These are phyloP conservation scores for Ptiloglossa arizonensis DNA, from an alignment of 1,140 invertebrate genomes.

Conservation along the genomic window DNA sequence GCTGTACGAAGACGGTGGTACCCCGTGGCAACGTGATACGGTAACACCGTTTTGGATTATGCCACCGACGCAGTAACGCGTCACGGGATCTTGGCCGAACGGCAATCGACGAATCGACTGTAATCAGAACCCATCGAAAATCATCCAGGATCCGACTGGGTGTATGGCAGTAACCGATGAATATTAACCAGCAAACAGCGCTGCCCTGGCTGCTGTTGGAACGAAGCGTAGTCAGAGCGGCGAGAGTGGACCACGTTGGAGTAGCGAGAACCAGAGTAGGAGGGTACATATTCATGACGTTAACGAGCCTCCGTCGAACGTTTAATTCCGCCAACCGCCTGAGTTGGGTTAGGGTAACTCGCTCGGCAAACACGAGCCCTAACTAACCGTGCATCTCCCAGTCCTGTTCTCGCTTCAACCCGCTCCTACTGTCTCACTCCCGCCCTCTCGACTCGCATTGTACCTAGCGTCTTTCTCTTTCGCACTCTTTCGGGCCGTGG, in stretches of 20 bases:
- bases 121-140: constrained; percentile 75
- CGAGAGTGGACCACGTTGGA: constrained; percentile 65
- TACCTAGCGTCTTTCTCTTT: constrained; percentile 53
- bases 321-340: constrained; percentile 82
- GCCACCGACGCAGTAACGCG: no score
- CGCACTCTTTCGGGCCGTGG: constrained; percentile 37
- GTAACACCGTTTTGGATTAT: no score
- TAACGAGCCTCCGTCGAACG: constrained; percentile 82
- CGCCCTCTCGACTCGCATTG: constrained; percentile 15
- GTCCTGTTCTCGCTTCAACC: constrained; percentile 57
- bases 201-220: constrained; percentile 55
- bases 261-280: constrained; percentile 71
- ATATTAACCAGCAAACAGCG: constrained; percentile 81
- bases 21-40: no score
- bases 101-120: constrained; percentile 76
- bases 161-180: constrained; percentile 74
- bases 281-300: constrained; percentile 83
- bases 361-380: constrained; percentile 82
- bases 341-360: constrained; percentile 82
- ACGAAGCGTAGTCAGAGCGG: constrained; percentile 56
- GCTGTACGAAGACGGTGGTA: neutral
- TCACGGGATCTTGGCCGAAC: constrained; percentile 27
- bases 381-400: constrained; percentile 81
- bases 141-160: constrained; percentile 70
- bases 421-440: constrained; percentile 36